Evolutionary conservation across 2,888 invertebrate genomes (phyloP).

Genomic region (Piscicola geometra): DNA sequence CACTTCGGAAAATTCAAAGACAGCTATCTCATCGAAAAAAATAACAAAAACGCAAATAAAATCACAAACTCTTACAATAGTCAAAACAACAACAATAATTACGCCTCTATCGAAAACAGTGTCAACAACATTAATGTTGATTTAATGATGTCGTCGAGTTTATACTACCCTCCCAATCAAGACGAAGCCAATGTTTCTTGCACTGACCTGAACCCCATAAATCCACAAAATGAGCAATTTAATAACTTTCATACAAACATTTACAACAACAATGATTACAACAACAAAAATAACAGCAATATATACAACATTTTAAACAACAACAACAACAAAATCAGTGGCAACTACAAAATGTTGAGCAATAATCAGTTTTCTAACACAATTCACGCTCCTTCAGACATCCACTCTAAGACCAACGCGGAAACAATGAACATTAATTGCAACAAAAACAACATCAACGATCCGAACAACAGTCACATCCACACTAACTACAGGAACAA

Average conservation of each 20-base stretch:
- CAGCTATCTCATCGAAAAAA: not conserved
- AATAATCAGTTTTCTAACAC: not conserved
- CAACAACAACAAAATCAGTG: not conserved
- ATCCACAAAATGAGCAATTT: not conserved
- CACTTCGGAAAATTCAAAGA: not conserved
- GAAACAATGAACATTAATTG: too few species aligned
- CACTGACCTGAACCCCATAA: not conserved
- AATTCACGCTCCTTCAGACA: not conserved
- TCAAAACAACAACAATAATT: not conserved
- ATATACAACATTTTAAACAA: conserved; percentile 6
- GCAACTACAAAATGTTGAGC: not conserved
- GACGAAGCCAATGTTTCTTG: not conserved
- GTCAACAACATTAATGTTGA: not conserved
- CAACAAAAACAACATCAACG: too few species aligned
- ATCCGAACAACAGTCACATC: not conserved
- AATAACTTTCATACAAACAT: not conserved
- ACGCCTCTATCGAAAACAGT: not conserved
- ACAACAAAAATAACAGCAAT: not conserved
- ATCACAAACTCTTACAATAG: not conserved
- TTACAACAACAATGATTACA: not conserved
- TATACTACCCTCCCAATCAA: not conserved
- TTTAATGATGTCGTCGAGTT: conserved; percentile 2
- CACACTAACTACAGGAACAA: not conserved
- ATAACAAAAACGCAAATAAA: not conserved
- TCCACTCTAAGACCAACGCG: not conserved